Conservation (phyloP, 2,888 invertebrate species). For the Spodoptera picta region DNA sequence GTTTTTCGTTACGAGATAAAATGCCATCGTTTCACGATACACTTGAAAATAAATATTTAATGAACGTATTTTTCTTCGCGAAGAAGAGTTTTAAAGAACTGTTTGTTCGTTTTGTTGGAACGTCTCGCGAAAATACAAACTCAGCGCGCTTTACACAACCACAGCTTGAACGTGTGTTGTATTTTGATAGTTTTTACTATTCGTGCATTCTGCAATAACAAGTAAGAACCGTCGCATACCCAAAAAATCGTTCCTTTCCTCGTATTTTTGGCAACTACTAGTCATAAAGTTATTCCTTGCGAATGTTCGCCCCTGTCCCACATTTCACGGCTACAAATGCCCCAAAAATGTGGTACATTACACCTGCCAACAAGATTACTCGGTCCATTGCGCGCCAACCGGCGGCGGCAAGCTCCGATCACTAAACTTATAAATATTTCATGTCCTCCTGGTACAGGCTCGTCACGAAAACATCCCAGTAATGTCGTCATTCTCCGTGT, state of each 20-base stretch:
- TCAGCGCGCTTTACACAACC: constrained; percentile 4
- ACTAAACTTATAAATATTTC: constrained; percentile 53
- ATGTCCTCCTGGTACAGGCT: constrained; percentile 18
- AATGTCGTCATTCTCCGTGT: constrained; percentile 20
- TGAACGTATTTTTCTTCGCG: constrained; percentile 1
- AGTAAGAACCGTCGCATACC: constrained; percentile 15
- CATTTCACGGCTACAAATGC: constrained; percentile 16
- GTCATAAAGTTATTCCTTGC: neutral
- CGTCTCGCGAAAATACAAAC: constrained; percentile 3
- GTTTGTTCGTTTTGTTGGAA: neutral
- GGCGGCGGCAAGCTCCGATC: constrained; percentile 32
- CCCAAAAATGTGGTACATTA: constrained; percentile 21
- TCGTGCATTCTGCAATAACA: neutral
- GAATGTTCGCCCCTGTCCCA: constrained; percentile 7
- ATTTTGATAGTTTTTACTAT: constrained; percentile 3
- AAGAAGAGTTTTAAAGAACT: constrained; percentile 9
- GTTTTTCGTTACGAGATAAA: constrained; percentile 27
- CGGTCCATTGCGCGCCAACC: constrained; percentile 22
- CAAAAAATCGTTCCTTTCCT: constrained; percentile 4
- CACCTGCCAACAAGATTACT: constrained; percentile 34
- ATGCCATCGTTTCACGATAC: constrained; percentile 12
- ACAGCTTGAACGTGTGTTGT: neutral
- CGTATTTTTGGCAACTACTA: constrained; percentile 10
- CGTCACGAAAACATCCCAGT: constrained; percentile 18
- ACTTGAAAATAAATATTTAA: constrained; percentile 8